Evolutionary conservation across 2,888 invertebrate species (phyloP).

Genomic region (Pollenia labialis): DNA sequence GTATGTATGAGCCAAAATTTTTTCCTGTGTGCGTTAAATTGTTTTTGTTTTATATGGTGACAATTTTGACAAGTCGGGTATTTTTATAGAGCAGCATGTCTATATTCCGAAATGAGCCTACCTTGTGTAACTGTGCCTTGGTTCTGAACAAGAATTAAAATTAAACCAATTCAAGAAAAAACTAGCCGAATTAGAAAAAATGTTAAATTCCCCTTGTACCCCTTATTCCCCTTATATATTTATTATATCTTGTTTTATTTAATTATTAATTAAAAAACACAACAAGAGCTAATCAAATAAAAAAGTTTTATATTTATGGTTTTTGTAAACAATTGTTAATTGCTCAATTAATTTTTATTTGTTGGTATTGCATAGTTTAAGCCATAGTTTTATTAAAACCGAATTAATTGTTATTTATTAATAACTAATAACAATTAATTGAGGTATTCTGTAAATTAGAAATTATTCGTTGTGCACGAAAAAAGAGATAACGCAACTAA

Average conservation of each 20-base stretch:
- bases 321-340: slow-evolving; percentile 29
- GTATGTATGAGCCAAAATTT: too few relatives aligned
- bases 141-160: too few relatives aligned
- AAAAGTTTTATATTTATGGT: slow-evolving; percentile 8
- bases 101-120: too few relatives aligned
- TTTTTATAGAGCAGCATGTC: too few relatives aligned
- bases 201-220: slow-evolving; percentile 26
- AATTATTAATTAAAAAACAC: slow-evolving; percentile 24
- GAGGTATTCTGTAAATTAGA: background rate
- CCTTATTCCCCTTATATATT: too few relatives aligned
- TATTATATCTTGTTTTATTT: background rate
- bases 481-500: too few relatives aligned
- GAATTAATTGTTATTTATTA: slow-evolving; percentile 51
- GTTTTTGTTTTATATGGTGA: too few relatives aligned
- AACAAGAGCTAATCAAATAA: slow-evolving; percentile 1
- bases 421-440: slow-evolving; percentile 52
- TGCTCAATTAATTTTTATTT: slow-evolving; percentile 46
- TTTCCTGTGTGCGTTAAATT: too few relatives aligned
- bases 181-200: background rate
- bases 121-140: too few relatives aligned
- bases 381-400: background rate
- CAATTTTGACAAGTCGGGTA: too few relatives aligned
- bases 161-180: too few relatives aligned
- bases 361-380: slow-evolving; percentile 15
- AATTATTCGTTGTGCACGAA: background rate